Percentiles rank a stretch among this genome's conserved stretches.
Evolutionary conservation across 2,888 invertebrate species (phyloP).

Genomic region (Aleiodes testaceus): DNA sequence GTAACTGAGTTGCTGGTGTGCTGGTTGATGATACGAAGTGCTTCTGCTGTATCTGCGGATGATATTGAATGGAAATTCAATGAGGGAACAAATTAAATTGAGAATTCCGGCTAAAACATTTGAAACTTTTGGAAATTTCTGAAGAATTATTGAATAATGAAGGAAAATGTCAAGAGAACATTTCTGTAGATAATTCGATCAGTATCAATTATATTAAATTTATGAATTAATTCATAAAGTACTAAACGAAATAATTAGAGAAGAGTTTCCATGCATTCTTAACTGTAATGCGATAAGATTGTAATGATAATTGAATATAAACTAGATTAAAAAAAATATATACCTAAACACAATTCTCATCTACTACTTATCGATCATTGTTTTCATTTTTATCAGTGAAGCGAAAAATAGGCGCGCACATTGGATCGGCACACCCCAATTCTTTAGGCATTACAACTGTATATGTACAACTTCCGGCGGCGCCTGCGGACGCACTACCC

Average conservation of each 20-base stretch:
- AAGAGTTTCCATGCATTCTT: background rate
- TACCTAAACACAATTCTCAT: background rate
- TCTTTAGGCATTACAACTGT: constrained; percentile 56
- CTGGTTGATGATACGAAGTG: background rate
- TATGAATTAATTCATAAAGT: no score
- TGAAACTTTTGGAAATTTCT: no score
- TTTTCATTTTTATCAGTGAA: constrained; percentile 70
- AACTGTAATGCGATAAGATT: background rate
- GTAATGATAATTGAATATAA: constrained; percentile 4
- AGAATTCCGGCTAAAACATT: no score
- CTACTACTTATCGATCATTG: constrained; percentile 54
- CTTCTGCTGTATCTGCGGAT: background rate
- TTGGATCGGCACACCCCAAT: constrained; percentile 64
- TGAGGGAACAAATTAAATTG: background rate
- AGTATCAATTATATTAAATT: no score
- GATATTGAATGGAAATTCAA: background rate
- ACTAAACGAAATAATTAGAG: no score
- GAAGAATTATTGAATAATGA: no score
- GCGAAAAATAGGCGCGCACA: constrained; percentile 67
- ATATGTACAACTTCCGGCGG: constrained; percentile 64
- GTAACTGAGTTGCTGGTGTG: background rate
- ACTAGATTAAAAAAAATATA: background rate
- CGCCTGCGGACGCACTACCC: constrained; percentile 36
- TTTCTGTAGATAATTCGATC: no score
- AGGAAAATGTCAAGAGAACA: no score